Conservation (phyloP, 2,113 vertebrate genomes). For the Eretmochelys imbricata region DNA sequence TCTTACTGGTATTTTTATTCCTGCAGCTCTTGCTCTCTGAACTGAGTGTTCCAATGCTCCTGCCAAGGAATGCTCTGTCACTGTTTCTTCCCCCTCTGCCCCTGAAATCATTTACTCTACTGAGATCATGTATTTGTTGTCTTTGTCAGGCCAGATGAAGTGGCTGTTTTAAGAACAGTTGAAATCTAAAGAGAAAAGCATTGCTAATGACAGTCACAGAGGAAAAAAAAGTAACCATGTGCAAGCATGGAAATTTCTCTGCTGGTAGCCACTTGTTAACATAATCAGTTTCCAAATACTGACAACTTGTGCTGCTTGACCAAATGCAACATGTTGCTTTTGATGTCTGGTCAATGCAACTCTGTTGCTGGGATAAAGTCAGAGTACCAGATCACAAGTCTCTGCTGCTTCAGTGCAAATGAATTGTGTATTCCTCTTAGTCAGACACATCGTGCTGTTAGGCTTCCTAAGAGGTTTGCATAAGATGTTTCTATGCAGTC, state of each 20-base stretch:
- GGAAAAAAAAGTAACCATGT: background rate
- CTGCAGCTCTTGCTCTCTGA: background rate
- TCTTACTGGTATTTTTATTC: background rate
- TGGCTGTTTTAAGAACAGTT: background rate
- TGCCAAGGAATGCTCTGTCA: background rate
- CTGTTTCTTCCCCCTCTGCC: background rate
- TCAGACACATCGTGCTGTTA: fast-evolving
- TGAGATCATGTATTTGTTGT: background rate
- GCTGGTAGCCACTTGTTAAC: fast-evolving
- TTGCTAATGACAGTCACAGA: background rate
- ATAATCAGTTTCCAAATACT: background rate
- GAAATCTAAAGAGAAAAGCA: background rate
- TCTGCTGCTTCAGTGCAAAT: background rate
- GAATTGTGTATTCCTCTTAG: background rate
- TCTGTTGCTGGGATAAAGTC: too few species aligned
- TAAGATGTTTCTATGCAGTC: background rate
- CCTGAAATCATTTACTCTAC: fast-evolving
- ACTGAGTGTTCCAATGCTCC: background rate
- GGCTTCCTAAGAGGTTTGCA: background rate
- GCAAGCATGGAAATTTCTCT: background rate
- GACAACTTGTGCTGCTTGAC: background rate
- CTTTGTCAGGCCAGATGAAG: conserved; percentile 9
- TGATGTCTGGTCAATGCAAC: background rate
- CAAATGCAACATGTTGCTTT: background rate
- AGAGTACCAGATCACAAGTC: fast-evolving